Percentiles rank a stretch among this genome's conserved stretches.
Evolutionary conservation across 1,140 invertebrate species (phyloP).

Genomic region (Dermatophagoides farinae): DNA sequence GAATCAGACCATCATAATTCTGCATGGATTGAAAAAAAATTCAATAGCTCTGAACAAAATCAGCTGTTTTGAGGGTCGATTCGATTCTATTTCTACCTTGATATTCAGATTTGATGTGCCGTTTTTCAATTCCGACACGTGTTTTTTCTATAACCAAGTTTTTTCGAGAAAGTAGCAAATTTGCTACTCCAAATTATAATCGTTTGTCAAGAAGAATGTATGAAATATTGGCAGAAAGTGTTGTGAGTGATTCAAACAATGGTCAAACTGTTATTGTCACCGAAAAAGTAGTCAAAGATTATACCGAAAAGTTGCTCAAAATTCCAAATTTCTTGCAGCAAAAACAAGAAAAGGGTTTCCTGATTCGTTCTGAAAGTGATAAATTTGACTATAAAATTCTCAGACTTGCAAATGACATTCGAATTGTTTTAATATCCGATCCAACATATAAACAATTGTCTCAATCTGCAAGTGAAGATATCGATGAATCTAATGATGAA

Average conservation of each 20-base stretch:
- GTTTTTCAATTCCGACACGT: too few relatives aligned
- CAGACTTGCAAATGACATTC: conserved; percentile 26
- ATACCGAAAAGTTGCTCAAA: not conserved
- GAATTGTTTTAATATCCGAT: conserved; percentile 30
- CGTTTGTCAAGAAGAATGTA: not conserved
- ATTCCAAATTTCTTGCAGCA: not conserved
- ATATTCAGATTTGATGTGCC: too few relatives aligned
- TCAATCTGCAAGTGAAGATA: not conserved
- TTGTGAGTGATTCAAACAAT: not conserved
- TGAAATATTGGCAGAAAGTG: not conserved
- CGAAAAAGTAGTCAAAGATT: not conserved
- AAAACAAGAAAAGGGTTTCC: not conserved
- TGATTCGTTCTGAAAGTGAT: conserved; percentile 17
- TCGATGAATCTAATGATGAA: not conserved
- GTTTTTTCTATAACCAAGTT: too few relatives aligned
- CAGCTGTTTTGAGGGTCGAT: too few relatives aligned
- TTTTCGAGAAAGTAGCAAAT: too few relatives aligned
- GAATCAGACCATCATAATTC: too few relatives aligned
- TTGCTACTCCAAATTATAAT: too few relatives aligned
- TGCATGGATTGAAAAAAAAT: too few relatives aligned
- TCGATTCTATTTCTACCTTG: too few relatives aligned
- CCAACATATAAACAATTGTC: conserved; percentile 23
- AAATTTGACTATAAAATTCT: conserved; percentile 16
- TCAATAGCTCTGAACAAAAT: too few relatives aligned
- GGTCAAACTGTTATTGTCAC: not conserved